phyloP scores from a whole-genome alignment of 2,113 vertebrate species.

The Acrocephalus kingi region DNA sequence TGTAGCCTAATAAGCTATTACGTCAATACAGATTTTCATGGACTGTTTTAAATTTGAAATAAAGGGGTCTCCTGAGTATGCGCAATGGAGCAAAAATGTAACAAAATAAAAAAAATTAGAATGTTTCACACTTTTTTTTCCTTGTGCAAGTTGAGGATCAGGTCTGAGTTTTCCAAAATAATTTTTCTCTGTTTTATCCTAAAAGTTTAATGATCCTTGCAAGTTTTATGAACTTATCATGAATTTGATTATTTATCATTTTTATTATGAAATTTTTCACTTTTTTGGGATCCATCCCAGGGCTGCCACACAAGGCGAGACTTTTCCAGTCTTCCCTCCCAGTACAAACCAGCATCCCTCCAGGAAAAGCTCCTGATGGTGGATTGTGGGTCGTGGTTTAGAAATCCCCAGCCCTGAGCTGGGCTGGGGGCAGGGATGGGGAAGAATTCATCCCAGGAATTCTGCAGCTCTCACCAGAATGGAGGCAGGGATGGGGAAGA shows the following conservation, averaged over 20 bases:
- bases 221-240: background rate
- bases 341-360: background rate
- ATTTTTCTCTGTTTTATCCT: background rate
- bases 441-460: background rate
- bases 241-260: background rate
- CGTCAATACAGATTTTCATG: constrained; percentile 68
- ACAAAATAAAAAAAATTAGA: background rate
- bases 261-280: background rate
- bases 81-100: background rate
- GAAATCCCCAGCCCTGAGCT: background rate
- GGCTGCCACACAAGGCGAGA: background rate
- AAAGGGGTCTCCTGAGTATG: constrained; percentile 55
- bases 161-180: background rate
- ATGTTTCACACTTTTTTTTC: background rate
- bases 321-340: background rate
- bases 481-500: background rate
- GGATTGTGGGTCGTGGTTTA: background rate
- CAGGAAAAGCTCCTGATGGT: fast-evolving
- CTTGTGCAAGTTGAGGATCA: background rate
- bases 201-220: background rate
- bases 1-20: constrained; percentile 70
- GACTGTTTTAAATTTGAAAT: constrained; percentile 65
- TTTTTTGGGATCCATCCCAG: background rate
- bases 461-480: background rate
- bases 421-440: background rate